Evolutionary conservation across 1,140 invertebrate genomes (phyloP), one percentile per base, ranked within the genome.

Genomic region (Apis laboriosa): DNA sequence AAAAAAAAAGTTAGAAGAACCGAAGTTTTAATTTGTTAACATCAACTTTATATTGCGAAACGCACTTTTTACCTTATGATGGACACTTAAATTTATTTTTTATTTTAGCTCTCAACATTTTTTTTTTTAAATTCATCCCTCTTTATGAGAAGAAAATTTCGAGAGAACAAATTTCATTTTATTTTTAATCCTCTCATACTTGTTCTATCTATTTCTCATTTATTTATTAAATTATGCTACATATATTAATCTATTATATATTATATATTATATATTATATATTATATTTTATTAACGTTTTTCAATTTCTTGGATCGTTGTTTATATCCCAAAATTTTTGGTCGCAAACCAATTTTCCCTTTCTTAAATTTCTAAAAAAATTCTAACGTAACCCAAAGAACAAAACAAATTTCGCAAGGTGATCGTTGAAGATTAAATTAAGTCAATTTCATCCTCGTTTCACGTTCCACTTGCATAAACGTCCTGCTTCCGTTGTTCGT

Each of bases 391-490:
- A 1, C 34, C 24, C 13, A 15, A n/a, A 49, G 9, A 9, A 74
- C 13, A 13, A 28, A 28, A 34, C 24, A 53, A 19, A 55, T 53
- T 49, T 77, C 7, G 51, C 24, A 11, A 55, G 19, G 49, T 55
- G 61, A 51, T 77, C 51, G 61, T 11, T 64, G 19, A 5, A 43
- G 64, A 77, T 77, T 28, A 63, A 77, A 77, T 66, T 34, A 55
- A 77, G 24, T 76, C 61, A 74, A 74, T 74, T 43, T 56, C 60
- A 76, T 51, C 74, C 74, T 76, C 74, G 60, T 76, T 64, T 53
- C n/a, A 53, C 60, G 74, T 76, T 63, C 49, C 60, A 76, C 43
- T 76, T 63, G 8, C 49, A 64, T 66, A 77, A 77, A 77, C 28
- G 75, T 34, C 9, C 21, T 51, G 51, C 61, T 66, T 66, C 61